Evolutionary conservation across 2,113 vertebrate species (phyloP).

Genomic region (Zonotrichia leucophrys): DNA sequence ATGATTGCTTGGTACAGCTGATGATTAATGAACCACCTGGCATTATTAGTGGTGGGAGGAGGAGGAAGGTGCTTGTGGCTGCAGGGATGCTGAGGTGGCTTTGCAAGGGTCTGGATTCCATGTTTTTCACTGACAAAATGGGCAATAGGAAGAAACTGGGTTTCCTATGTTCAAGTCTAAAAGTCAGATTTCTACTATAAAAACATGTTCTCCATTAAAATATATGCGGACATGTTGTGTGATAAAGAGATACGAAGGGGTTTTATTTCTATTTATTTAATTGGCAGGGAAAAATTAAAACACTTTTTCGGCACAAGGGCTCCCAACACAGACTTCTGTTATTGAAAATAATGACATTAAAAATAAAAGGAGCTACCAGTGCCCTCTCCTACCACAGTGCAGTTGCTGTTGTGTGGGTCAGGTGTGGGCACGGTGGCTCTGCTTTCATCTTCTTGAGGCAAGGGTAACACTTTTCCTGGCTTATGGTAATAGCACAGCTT

Average conservation of each 20-base stretch:
- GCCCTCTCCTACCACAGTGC: neutral
- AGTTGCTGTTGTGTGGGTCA: neutral
- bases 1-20: rapidly evolving
- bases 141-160: neutral
- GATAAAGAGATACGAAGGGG: neutral
- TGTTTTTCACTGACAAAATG: neutral
- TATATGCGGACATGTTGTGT: neutral
- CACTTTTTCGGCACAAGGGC: neutral
- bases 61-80: neutral
- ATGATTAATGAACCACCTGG: neutral
- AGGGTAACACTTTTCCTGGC: neutral
- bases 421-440: neutral
- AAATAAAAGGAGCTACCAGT: neutral
- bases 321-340: neutral
- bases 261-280: neutral
- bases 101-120: neutral
- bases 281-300: neutral
- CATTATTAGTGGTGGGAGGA: neutral
- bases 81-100: neutral
- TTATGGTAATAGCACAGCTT: neutral
- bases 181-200: neutral
- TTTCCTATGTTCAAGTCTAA: neutral
- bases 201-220: neutral
- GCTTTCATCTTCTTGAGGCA: neutral
- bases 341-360: neutral